Base-by-base conservation (phyloP, 2,888 invertebrate genomes). In the Ophioninae sp. region DNA sequence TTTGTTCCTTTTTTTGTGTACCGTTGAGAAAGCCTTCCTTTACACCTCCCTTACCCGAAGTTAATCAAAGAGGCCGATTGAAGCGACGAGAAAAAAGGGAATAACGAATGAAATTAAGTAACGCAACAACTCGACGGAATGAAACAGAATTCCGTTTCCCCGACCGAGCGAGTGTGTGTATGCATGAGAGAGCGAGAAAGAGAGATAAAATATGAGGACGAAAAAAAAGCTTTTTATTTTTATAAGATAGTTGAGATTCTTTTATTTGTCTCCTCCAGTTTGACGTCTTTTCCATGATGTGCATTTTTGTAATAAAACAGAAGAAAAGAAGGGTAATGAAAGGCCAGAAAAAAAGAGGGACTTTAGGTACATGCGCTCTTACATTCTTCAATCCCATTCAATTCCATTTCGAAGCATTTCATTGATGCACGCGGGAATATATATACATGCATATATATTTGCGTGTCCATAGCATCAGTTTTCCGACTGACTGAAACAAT, bases 401-500 rank as follows among this genome's bases (percentile, higher is more conserved):
- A 79, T 78, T 65, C 74, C 85, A 86, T 77, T 68, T 79, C 58
- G 64, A 67, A 64, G 79, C 82, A 79, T 82, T 85, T 78, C 59
- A 72, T 39, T 68, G 10, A 68, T 41, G 44, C 23, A 44, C 41
- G 37, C 58, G 30, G 10, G 51, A 13, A 69, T 10, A 51, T 51
- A 51, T 51, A 51, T 51, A 17, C 13, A 44, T 51, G 17, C 17
- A 51, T 51, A 51, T 51, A 51, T 17, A 51, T 51, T 51, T 51
- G 51, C 17, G 13, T 51, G 23, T 67, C 51, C 20, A 23, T 69
- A 51, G 67, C 74, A 77, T 79, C 67, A 67, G 86, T 87, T 86
- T 87, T 90, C 88, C 85, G 87, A 88, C 82, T 82, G 90, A 90
- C 89, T 89, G 90, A 90, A 87, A 83, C 85, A 87, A 86, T 86